Base-by-base conservation (phyloP, 2,888 invertebrate species). In the Physocephala rufipes region DNA sequence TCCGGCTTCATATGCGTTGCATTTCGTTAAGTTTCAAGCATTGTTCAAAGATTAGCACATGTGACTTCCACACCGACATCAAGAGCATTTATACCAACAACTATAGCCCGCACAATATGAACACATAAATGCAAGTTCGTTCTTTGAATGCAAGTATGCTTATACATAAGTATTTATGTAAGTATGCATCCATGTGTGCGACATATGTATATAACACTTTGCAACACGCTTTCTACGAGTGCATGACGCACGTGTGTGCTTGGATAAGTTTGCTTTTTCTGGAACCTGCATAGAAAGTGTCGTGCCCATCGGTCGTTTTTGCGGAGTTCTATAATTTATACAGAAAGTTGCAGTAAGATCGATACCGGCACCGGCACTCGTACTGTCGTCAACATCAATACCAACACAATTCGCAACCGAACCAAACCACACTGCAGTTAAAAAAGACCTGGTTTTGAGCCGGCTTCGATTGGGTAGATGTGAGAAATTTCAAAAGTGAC, bases 1-100 rank as follows among this genome's bases (percentile, higher is more conserved):
- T 68, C 68, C 68, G 61, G 68, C 62, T 43, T 26, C 19, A n/a
- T 16, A 59, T 47, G 59, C 36, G 36, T 59, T 67, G 67, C 67
- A 67, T 47, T 65, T 45, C 28, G 30, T 9, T 36, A 36, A 43
- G 47, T 30, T 67, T n/a, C n/a, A n/a, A n/a, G 67, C 59, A 67
- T 67, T 67, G 67, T 67, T 67, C 59, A 59, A 67, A 30, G 59
- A 30, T 49, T 36, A 36, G 15, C 21, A 36, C 30, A 16, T 21
- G 13, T 28, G 19, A n/a, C 16, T 43, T 43, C 30, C 28, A 30
- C n/a, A n/a, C n/a, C n/a, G n/a, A n/a, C n/a, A n/a, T n/a, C n/a
- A n/a, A n/a, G 16, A 16, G 16, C 47, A 47, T 15, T 16, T 15
- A 47, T 15, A 47, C 12, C 47, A 47, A 45, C 45, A 15, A 49